Evolutionary conservation across 2,888 invertebrate species (phyloP).

Genomic region (Epicampocera succincta): DNA sequence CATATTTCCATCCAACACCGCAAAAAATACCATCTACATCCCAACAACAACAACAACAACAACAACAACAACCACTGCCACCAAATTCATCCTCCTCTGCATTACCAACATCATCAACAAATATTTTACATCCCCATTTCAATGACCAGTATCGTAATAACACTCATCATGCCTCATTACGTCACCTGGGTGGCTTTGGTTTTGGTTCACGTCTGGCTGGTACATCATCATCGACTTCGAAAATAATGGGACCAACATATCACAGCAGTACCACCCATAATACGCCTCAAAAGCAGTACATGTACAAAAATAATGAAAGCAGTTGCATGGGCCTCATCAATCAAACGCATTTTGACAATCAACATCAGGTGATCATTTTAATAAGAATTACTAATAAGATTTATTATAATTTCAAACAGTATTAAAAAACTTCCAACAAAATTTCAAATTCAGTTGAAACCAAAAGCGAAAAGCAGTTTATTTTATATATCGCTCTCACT

Average conservation of each 20-base stretch:
- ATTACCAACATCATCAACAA: conserved; percentile 31
- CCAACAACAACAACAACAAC: conserved; percentile 64
- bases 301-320: conserved; percentile 66
- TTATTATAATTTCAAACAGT: conserved; percentile 23
- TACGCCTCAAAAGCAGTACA: conserved; percentile 67
- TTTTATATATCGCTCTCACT: conserved; percentile 48
- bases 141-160: conserved; percentile 44
- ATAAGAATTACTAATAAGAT: conserved; percentile 39
- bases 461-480: conserved; percentile 7
- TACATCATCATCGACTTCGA: conserved; percentile 64
- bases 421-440: conserved; percentile 28
- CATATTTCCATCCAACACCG: conserved; percentile 74
- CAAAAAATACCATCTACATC: conserved; percentile 59
- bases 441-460: conserved; percentile 25
- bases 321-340: conserved; percentile 56
- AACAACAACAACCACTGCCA: conserved; percentile 66
- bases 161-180: conserved; percentile 78
- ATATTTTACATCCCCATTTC: conserved; percentile 70
- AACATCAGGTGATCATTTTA: conserved; percentile 77
- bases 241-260: conserved; percentile 67
- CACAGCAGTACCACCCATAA: conserved; percentile 68
- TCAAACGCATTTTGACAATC: conserved; percentile 74
- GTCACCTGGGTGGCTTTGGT: conserved; percentile 80
- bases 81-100: conserved; percentile 67
- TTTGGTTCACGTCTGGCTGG: conserved; percentile 71